Base-by-base conservation (phyloP, 1,140 invertebrate species). In the Drosophila yakuba region DNA sequence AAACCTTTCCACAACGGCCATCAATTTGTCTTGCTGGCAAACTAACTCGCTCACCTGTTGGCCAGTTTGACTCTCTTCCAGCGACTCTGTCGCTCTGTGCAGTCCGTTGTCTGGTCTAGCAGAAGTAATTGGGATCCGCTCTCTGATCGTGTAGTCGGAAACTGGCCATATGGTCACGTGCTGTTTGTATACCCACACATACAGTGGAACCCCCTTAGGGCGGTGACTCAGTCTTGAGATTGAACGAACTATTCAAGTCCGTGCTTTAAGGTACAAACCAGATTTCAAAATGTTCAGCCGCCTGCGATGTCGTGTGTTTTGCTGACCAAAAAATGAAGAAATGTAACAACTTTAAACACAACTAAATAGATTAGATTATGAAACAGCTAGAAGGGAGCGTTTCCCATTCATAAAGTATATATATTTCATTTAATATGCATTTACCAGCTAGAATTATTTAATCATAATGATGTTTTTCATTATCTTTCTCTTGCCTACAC, bases 11-110 rank as follows among this genome's bases (percentile, higher is more conserved):
- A 71, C 51, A 89, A 89, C 89, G 77, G 61, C 56, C 63, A 62
- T 68, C 77, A 90, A 90, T 80, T 89, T 89, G 84, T 80, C 84
- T 90, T 71, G 84, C 76, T 89, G 84, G 84, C 84, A 88, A 78
- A 72, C 60, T 78, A 78, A 78, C 74, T 76, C 59, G 67, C 74
- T 75, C 73, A 75, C 73, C 73, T 74, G 61, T 52, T 64, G 51
- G 48, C 35, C 39, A 56, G 52, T 23, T 14, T 2, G 20, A 2
- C 28, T 32, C 41, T 69, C 32, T 58, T 4, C 35, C 10, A 14
- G n/a, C 25, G 17, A 48, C 43, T 55, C 63, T 56, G 14, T 2
- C 50, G 17, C 36, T 36, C 23, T 73, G 12, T 6, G 1, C 36
- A 44, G 60, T 50, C 44, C 56, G 25, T 20, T 43, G 62, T 23